Evolutionary conservation across 2,797 vertebrate genomes (phyloP).

Genomic region (Calcarius lapponicus): DNA sequence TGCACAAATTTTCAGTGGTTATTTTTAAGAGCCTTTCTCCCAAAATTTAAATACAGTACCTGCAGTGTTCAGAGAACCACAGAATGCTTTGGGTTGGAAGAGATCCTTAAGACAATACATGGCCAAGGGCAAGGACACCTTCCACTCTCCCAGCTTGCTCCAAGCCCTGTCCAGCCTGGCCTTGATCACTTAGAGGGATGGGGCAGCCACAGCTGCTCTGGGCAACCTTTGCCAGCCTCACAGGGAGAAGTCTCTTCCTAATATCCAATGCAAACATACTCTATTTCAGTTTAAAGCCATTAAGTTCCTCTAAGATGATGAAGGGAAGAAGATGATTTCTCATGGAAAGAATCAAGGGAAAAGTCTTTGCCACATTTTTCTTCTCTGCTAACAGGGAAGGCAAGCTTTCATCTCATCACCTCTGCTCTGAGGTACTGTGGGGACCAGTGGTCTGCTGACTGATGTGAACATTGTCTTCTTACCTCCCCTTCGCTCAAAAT

Average conservation of each 20-base stretch:
- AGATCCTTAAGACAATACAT: background rate
- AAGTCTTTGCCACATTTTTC: background rate
- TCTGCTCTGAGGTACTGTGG: background rate
- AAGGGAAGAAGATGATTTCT: background rate
- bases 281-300: background rate
- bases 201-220: background rate
- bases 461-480: background rate
- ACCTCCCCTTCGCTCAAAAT: background rate
- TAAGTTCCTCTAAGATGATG: background rate
- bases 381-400: background rate
- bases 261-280: background rate
- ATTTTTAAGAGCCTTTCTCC: background rate
- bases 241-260: background rate
- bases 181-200: background rate
- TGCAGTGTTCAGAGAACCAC: background rate
- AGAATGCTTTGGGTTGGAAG: background rate
- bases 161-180: background rate
- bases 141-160: background rate
- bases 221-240: background rate
- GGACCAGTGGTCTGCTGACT: background rate
- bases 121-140: background rate
- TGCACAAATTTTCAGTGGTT: background rate
- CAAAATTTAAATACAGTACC: background rate
- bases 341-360: background rate
- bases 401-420: background rate